Percentiles rank a stretch among this genome's conserved stretches.
phyloP scores from a whole-genome alignment of 2,888 invertebrate genomes.

The Eupithecia vulgata region DNA sequence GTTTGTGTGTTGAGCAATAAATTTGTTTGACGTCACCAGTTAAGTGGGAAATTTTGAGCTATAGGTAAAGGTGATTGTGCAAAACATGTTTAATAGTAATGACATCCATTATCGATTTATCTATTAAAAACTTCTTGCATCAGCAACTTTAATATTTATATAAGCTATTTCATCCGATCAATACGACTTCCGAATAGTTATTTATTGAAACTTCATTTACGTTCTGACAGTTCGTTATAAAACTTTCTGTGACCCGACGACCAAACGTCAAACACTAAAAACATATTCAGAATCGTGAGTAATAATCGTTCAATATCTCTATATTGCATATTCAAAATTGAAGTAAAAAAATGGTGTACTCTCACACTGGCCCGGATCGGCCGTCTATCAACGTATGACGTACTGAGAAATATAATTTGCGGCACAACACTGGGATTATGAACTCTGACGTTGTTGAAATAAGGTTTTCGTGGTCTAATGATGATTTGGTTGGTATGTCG shows the following conservation, averaged over 20 bases:
- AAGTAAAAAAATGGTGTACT: conserved; percentile 61
- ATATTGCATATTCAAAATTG: conserved; percentile 75
- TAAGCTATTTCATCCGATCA: conserved; percentile 8
- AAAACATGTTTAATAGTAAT: not conserved
- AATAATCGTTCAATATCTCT: conserved; percentile 80
- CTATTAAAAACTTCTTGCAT: not conserved
- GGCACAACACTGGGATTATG: conserved; percentile 38
- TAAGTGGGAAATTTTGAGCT: not conserved
- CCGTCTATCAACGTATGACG: conserved; percentile 82
- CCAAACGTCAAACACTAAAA: conserved; percentile 59
- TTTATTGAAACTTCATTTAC: conserved; percentile 52
- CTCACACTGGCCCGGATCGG: conserved; percentile 69
- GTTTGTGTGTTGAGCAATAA: not conserved
- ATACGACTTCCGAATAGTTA: conserved; percentile 39
- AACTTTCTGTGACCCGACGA: conserved; percentile 60
- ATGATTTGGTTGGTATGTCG: conserved; percentile 63
- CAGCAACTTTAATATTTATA: conserved; percentile 11
- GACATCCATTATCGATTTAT: not conserved
- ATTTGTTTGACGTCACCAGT: not conserved
- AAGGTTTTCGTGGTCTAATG: conserved; percentile 46
- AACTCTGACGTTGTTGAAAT: conserved; percentile 42
- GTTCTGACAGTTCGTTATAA: conserved; percentile 60
- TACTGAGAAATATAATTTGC: conserved; percentile 55
- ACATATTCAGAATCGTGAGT: conserved; percentile 60
- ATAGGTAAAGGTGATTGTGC: not conserved